Percentiles rank a stretch among this genome's conserved stretches.
Evolutionary conservation across 2,797 vertebrate genomes (phyloP).

Genomic region (Phalloptychus januarius): DNA sequence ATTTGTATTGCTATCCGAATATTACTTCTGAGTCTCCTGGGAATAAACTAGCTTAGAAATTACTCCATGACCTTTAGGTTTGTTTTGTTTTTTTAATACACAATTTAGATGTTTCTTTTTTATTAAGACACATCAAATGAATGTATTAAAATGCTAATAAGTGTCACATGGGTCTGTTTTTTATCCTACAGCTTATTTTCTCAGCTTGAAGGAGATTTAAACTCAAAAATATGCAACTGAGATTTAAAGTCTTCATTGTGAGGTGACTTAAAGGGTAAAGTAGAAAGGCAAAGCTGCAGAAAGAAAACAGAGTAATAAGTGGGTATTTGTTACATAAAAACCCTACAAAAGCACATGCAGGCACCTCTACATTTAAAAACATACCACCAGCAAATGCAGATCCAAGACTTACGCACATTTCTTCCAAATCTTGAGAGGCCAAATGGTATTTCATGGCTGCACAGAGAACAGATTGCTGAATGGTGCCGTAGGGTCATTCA

Average conservation of each 20-base stretch:
- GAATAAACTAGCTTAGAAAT: neutral
- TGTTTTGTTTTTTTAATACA: constrained; percentile 13
- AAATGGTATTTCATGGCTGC: constrained; percentile 53
- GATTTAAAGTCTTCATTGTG: constrained; percentile 70
- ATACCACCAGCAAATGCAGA: constrained; percentile 11
- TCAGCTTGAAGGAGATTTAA: constrained; percentile 73
- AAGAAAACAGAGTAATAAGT: constrained; percentile 38
- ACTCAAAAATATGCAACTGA: constrained; percentile 68
- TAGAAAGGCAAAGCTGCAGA: constrained; percentile 39
- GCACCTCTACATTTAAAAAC: constrained; percentile 8
- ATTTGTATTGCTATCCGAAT: neutral
- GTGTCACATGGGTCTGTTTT: constrained; percentile 60
- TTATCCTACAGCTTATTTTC: constrained; percentile 65
- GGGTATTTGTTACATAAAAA: constrained; percentile 23
- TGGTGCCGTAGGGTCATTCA: constrained; percentile 58
- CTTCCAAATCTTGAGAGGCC: constrained; percentile 38
- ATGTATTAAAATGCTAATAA: constrained; percentile 50
- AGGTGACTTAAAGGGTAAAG: constrained; percentile 50
- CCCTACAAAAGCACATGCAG: constrained; percentile 23
- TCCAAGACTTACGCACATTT: constrained; percentile 2
- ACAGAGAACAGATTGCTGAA: constrained; percentile 67
- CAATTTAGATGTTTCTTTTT: constrained; percentile 7
- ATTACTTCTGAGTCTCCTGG: neutral
- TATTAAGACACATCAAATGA: constrained; percentile 29
- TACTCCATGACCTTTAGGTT: constrained; percentile 9